Evolutionary conservation across 2,797 vertebrate species (phyloP).

Genomic region (Glossophaga mutica): DNA sequence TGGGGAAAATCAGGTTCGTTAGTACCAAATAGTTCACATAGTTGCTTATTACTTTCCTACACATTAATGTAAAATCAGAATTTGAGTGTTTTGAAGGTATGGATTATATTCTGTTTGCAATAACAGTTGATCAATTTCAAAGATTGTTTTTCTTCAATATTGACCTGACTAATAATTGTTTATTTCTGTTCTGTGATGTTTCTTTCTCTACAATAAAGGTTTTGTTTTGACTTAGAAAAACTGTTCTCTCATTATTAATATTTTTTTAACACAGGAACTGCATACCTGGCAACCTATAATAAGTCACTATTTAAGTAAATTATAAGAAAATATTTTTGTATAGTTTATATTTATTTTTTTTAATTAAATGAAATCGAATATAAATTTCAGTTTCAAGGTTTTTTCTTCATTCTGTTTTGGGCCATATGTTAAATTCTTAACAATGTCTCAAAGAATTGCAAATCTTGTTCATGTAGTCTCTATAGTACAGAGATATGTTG

Average conservation of each 20-base stretch:
- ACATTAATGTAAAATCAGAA: not conserved
- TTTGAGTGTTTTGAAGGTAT: not conserved
- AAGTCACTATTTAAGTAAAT: not conserved
- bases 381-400: not conserved
- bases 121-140: not conserved
- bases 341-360: not conserved
- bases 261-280: not conserved
- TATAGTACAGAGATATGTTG: slow-evolving; percentile 38
- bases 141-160: not conserved
- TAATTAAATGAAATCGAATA: not conserved
- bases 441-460: not conserved
- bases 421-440: not conserved
- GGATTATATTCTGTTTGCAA: not conserved
- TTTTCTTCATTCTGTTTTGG: not conserved
- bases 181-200: not conserved
- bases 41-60: not conserved
- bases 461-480: not conserved
- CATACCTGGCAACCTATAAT: not conserved
- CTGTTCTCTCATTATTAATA: not conserved
- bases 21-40: not conserved
- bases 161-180: not conserved
- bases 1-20: not conserved
- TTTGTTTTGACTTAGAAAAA: not conserved
- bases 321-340: not conserved
- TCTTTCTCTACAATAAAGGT: not conserved